These are phyloP conservation scores for Rosalia funebris DNA, from an alignment of 2,888 invertebrate genomes.

Conservation along the genomic window DNA sequence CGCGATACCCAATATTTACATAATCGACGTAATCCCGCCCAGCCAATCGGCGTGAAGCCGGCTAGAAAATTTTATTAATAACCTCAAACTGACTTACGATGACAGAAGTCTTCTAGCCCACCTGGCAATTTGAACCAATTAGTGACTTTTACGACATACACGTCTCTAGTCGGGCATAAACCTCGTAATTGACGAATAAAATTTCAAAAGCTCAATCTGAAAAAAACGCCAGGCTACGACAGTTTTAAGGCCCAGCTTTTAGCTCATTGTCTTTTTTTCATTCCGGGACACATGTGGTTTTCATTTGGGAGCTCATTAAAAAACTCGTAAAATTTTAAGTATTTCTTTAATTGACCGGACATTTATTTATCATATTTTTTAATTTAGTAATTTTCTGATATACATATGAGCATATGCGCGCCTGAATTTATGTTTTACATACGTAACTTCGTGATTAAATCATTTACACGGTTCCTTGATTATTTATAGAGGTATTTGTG, in stretches of 20 bases:
- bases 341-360: conserved; percentile 48
- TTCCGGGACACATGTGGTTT: conserved; percentile 31
- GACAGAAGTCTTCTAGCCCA: conserved; percentile 14
- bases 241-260: conserved; percentile 16
- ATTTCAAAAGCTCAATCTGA: conserved; percentile 32
- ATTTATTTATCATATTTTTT: conserved; percentile 47
- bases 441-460: conserved; percentile 44
- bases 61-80: conserved; percentile 13
- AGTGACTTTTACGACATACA: conserved; percentile 20
- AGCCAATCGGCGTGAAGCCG: conserved; percentile 1
- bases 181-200: conserved; percentile 39
- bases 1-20: conserved; percentile 26
- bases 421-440: conserved; percentile 45
- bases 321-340: conserved; percentile 45
- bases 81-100: neutral
- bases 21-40: conserved; percentile 24
- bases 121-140: conserved; percentile 26
- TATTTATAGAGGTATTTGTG: conserved; percentile 49
- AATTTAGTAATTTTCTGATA: conserved; percentile 25
- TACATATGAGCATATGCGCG: conserved; percentile 8
- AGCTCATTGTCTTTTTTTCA: conserved; percentile 16
- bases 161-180: conserved; percentile 27
- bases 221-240: conserved; percentile 21
- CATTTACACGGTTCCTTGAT: conserved; percentile 48
- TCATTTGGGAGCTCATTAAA: conserved; percentile 27